Conservation (phyloP, 30 jellyfish, hydroid and myxozoan species). For the Aurelia coerulea region DNA sequence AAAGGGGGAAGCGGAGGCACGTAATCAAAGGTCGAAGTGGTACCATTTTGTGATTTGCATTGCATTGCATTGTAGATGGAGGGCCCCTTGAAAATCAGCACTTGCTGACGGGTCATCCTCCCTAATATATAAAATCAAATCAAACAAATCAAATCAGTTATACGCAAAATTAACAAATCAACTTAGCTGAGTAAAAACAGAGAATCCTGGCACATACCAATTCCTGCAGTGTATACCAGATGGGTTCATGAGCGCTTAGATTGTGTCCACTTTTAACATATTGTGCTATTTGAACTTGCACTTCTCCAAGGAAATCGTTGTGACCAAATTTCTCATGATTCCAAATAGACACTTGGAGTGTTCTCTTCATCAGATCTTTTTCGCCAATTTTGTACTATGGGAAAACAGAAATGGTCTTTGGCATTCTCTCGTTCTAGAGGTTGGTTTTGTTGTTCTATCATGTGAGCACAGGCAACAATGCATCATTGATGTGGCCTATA, state of each 20-base stretch:
- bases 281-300: slow-evolving; percentile 83
- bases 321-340: slow-evolving; percentile 96
- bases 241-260: slow-evolving; percentile 72
- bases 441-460: neutral
- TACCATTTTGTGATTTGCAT: too few relatives aligned
- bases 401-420: neutral
- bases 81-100: too few relatives aligned
- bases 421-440: neutral
- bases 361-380: slow-evolving; percentile 85
- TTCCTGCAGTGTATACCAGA: slow-evolving; percentile 98
- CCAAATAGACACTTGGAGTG: slow-evolving; percentile 92
- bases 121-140: too few relatives aligned
- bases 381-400: slow-evolving; percentile 90
- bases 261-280: slow-evolving; percentile 84
- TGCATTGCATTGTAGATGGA: too few relatives aligned
- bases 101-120: too few relatives aligned
- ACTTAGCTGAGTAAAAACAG: too few relatives aligned
- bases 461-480: too few relatives aligned
- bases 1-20: too few relatives aligned
- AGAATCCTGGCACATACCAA: slow-evolving; percentile 59
- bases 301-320: slow-evolving; percentile 97
- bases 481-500: too few relatives aligned
- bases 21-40: too few relatives aligned
- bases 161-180: too few relatives aligned
- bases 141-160: too few relatives aligned